Conservation (phyloP, 2,888 invertebrate species). For the Pseudococcus longispinus region DNA sequence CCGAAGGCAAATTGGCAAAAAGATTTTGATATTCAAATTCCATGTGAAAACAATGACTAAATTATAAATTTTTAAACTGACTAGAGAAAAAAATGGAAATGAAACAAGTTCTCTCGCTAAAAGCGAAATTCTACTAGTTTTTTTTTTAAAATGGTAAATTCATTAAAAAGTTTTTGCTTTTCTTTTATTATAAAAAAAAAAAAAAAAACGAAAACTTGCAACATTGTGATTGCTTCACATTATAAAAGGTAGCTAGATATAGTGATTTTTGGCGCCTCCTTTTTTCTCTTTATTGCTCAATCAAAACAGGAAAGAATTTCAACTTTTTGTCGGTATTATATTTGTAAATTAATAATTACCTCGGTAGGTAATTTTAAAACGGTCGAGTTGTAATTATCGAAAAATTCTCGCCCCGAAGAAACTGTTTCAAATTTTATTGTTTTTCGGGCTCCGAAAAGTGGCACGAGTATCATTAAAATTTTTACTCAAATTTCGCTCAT, state of each 20-base stretch:
- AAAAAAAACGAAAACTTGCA: not conserved
- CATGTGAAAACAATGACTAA: conserved; percentile 29
- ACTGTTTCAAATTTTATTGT: not conserved
- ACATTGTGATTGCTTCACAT: conserved; percentile 32
- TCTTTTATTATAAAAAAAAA: not conserved
- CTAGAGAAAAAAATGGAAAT: not conserved
- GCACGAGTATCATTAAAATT: too few relatives aligned
- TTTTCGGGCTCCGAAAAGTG: not conserved
- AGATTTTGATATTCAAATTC: conserved; percentile 42
- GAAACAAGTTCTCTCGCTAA: conserved; percentile 26
- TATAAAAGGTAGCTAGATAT: conserved; percentile 20
- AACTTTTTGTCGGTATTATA: conserved; percentile 23
- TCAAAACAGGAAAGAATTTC: conserved; percentile 22
- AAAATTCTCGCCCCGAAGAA: not conserved
- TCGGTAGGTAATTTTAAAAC: not conserved
- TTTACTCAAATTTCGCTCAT: not conserved
- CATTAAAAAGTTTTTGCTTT: conserved; percentile 41
- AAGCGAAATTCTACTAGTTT: not conserved
- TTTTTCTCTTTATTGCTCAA: not conserved
- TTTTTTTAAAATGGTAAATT: conserved; percentile 37
- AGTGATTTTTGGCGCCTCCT: conserved; percentile 2
- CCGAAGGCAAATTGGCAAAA: not conserved
- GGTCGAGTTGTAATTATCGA: not conserved
- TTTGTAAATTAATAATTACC: conserved; percentile 33
- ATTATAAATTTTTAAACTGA: conserved; percentile 41